These are phyloP conservation scores for Venturia canescens DNA, from an alignment of 1,140 invertebrate species.

Conservation along the genomic window DNA sequence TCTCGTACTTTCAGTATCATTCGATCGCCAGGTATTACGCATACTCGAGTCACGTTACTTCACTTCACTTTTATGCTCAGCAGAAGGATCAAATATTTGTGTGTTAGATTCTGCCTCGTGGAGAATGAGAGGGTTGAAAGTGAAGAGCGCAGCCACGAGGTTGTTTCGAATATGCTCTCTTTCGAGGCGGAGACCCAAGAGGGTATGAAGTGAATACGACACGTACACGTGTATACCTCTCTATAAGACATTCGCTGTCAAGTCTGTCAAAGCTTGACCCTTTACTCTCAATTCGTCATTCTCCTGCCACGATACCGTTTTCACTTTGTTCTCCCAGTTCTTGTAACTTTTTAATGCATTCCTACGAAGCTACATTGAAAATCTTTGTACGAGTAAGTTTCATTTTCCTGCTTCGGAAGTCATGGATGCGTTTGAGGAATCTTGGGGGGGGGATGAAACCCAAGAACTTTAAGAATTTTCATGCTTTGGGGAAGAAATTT, in stretches of 20 bases:
- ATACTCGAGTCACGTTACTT: conserved; percentile 14
- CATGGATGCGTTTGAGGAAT: no score
- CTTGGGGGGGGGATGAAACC: no score
- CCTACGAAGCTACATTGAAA: no score
- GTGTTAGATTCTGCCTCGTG: conserved; percentile 18
- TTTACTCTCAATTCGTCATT: not conserved
- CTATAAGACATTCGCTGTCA: not conserved
- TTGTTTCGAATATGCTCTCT: conserved; percentile 12
- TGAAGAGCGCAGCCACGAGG: not conserved
- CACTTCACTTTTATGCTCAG: not conserved
- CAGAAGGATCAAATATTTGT: not conserved
- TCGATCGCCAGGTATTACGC: conserved; percentile 24
- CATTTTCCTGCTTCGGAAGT: no score
- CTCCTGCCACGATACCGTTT: not conserved
- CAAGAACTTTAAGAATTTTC: no score
- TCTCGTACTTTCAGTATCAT: conserved; percentile 22
- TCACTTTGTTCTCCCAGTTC: not conserved
- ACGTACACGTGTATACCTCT: not conserved
- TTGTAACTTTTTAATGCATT: no score
- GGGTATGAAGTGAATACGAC: conserved; percentile 10
- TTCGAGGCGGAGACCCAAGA: conserved; percentile 5
- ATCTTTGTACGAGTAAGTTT: no score
- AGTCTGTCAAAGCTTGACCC: not conserved
- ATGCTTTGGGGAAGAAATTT: no score
- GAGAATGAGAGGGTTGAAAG: not conserved